A percentile compares a stretch with the other conserved stretches of the same genome.
Conservation (phyloP, 2,888 invertebrate species). For the Athripsodes cinereus region DNA sequence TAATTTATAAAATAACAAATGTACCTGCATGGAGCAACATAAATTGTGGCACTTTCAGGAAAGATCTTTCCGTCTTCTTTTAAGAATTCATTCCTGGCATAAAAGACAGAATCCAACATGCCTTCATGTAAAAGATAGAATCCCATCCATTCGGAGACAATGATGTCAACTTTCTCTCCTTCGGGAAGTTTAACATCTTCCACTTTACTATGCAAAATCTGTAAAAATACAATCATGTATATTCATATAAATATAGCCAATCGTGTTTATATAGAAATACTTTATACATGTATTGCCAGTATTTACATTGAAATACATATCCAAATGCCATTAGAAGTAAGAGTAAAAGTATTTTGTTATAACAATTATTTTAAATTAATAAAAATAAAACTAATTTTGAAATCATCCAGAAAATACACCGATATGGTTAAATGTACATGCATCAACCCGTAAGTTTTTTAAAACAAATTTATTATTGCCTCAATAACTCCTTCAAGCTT, state of each 20-base stretch:
- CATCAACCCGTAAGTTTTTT: no score
- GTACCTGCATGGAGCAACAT: conserved; percentile 60
- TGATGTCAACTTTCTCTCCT: conserved; percentile 71
- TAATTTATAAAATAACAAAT: no score
- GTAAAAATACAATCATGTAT: conserved; percentile 25
- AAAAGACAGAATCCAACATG: conserved; percentile 86
- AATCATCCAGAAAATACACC: no score
- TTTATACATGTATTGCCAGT: neutral
- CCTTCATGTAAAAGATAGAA: conserved; percentile 93
- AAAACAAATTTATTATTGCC: no score
- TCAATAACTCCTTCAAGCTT: conserved; percentile 58
- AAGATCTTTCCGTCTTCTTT: conserved; percentile 67
- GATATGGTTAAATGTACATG: no score
- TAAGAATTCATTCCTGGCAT: conserved; percentile 75
- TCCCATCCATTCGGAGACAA: conserved; percentile 98
- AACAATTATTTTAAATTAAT: no score
- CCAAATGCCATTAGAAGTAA: no score
- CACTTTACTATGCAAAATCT: conserved; percentile 68
- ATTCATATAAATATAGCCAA: no score
- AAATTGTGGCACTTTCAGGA: conserved; percentile 59
- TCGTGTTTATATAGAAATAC: no score
- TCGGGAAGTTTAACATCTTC: conserved; percentile 67
- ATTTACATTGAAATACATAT: neutral
- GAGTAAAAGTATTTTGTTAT: no score
- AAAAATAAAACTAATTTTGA: no score